Evolutionary conservation across 1,140 invertebrate species (phyloP).

Genomic region (Musca domestica): DNA sequence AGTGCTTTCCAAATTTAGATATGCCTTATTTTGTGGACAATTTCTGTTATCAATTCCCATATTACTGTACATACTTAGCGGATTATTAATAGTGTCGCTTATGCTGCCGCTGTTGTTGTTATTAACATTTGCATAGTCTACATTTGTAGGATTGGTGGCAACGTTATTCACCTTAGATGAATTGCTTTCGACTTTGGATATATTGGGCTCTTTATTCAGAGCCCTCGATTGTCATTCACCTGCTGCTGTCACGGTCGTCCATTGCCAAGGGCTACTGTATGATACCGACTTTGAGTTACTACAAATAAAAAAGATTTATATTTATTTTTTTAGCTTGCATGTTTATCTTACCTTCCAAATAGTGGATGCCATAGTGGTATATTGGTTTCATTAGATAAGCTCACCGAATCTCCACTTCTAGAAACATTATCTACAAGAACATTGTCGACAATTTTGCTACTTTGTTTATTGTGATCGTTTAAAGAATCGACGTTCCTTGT

Average conservation of each 20-base stretch:
- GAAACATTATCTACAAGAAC: not conserved
- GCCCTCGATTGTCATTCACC: constrained; percentile 58
- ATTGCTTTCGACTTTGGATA: constrained; percentile 4
- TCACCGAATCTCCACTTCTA: constrained; percentile 8
- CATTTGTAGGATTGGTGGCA: not conserved
- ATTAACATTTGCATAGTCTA: not conserved
- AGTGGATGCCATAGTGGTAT: constrained; percentile 68
- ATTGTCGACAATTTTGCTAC: not conserved
- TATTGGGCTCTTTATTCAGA: constrained; percentile 47
- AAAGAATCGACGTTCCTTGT: not conserved
- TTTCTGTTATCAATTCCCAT: not conserved
- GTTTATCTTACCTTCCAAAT: constrained; percentile 65
- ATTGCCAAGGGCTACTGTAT: constrained; percentile 58
- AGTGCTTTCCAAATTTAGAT: not conserved
- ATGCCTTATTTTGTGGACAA: not conserved
- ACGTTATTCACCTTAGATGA: not conserved
- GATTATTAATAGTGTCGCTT: not conserved
- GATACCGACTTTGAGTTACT: constrained; percentile 54
- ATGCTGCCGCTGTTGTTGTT: constrained; percentile 6
- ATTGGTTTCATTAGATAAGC: constrained; percentile 48
- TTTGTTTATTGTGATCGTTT: not conserved
- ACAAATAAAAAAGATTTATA: too few species aligned
- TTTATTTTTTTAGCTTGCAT: too few species aligned
- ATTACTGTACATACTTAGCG: not conserved
- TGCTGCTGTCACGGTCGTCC: constrained; percentile 58